phyloP scores from a whole-genome alignment of 2,888 invertebrate species.

The Camponotus fellah region DNA sequence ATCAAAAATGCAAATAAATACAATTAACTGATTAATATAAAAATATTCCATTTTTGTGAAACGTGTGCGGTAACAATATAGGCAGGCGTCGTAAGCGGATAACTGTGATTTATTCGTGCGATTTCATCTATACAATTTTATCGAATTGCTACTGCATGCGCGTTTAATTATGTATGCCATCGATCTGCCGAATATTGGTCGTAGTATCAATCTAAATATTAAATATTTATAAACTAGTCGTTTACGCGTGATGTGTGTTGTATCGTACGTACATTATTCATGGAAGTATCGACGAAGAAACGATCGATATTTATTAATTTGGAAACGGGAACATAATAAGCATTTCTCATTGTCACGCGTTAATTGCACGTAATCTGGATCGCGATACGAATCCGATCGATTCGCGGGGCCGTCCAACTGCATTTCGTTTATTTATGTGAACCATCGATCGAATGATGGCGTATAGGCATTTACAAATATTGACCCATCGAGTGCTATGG shows the following conservation, averaged over 20 bases:
- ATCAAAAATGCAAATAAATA: constrained; percentile 31
- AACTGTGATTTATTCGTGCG: constrained; percentile 50
- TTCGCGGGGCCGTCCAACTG: not conserved
- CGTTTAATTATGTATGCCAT: constrained; percentile 53
- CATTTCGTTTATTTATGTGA: constrained; percentile 38
- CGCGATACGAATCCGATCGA: constrained; percentile 36
- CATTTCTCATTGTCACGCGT: constrained; percentile 53
- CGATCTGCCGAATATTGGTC: constrained; percentile 47
- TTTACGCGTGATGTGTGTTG: constrained; percentile 14
- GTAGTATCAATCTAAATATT: constrained; percentile 51
- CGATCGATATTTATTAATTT: constrained; percentile 55
- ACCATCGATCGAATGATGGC: constrained; percentile 40
- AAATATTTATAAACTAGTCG: constrained; percentile 55
- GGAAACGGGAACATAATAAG: constrained; percentile 16
- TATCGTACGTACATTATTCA: constrained; percentile 25
- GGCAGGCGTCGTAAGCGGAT: constrained; percentile 36
- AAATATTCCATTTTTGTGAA: constrained; percentile 40
- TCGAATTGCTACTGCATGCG: constrained; percentile 22
- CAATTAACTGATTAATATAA: constrained; percentile 38
- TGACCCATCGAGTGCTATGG: constrained; percentile 33
- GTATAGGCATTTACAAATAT: constrained; percentile 50
- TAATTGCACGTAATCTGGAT: constrained; percentile 53
- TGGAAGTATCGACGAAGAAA: constrained; percentile 21
- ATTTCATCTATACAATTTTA: constrained; percentile 54
- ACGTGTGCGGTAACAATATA: constrained; percentile 18